These are phyloP conservation scores for Popillia japonica DNA, from an alignment of 1,140 invertebrate species.

Conservation along the genomic window DNA sequence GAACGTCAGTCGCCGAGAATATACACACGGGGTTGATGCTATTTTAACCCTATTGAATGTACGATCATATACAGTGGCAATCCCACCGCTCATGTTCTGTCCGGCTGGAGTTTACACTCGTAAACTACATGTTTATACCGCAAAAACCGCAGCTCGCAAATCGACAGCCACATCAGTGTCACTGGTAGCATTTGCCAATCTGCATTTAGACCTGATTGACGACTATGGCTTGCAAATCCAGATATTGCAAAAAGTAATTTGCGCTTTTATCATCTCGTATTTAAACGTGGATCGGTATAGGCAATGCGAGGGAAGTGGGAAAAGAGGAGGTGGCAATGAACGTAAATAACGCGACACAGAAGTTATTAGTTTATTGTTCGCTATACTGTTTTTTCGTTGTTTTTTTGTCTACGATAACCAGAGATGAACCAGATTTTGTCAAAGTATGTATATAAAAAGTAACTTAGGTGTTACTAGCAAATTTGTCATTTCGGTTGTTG, in stretches of 20 bases:
- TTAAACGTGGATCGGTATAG: not conserved
- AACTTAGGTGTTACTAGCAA: not conserved
- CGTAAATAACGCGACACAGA: conserved; percentile 19
- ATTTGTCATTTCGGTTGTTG: too few relatives aligned
- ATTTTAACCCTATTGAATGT: conserved; percentile 52
- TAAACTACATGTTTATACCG: conserved; percentile 63
- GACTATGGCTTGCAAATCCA: conserved; percentile 52
- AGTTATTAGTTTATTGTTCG: conserved; percentile 30
- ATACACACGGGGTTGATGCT: conserved; percentile 47
- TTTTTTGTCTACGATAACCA: not conserved
- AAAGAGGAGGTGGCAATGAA: conserved; percentile 2
- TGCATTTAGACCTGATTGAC: conserved; percentile 59
- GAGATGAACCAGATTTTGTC: conserved; percentile 20
- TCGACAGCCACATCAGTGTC: conserved; percentile 59
- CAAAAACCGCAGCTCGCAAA: conserved; percentile 63
- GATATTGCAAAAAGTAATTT: conserved; percentile 41
- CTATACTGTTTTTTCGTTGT: not conserved
- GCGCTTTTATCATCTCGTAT: conserved; percentile 39
- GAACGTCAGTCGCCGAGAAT: conserved; percentile 43
- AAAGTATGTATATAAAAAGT: not conserved
- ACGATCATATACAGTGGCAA: conserved; percentile 53
- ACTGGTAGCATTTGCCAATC: conserved; percentile 58
- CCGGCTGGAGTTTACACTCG: conserved; percentile 53
- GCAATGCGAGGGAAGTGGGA: not conserved
- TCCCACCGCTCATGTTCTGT: conserved; percentile 52